Evolutionary conservation across 2,113 vertebrate species (phyloP), one percentile per base, ranked within the genome.

Genomic region (Okapia johnstoni): DNA sequence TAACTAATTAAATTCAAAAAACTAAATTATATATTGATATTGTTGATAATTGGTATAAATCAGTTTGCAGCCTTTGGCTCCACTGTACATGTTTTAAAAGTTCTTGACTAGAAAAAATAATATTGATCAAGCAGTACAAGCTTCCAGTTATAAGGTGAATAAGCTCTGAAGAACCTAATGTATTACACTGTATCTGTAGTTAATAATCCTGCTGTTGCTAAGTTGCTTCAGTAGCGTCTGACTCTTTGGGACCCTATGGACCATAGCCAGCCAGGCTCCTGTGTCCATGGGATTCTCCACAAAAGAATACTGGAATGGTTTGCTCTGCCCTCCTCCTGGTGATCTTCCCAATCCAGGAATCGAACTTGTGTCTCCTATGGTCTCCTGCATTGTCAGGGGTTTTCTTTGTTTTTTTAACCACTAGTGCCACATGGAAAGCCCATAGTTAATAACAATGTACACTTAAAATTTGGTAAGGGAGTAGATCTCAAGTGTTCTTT

Each of bases 41-140:
- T 85, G 63, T 85, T 85, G 33, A 43, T 58, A 90, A 94, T 89
- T 87, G 48, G 76, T 95, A 8, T 87, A 93, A 96, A 87, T 90
- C 36, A 87, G 1, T 46, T 25, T 94, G 1, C 73, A 88, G 19
- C 43, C 25, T 88, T 17, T 93, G 17, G 19, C 5, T 92, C 55
- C 11, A 40, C 33, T 55, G 3, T 85, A 66, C 28, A 7, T 80
- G 23, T 80, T 96, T 93, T 70, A 52, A 70, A 93, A 54, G 13
- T 40, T 92, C 43, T 93, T 90, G 54, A 57, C 70, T 85, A 61
- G 46, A 90, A 96, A 90, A 93, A 93, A 61, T 58, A 43, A 36
- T 76, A 55, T 55, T 63, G 36, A 85, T 85, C 55, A 66, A 88
- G 55, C 30, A 85, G 30, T 8, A 40, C 2, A 2, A 79, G 61